Evolutionary conservation across 2,113 vertebrate genomes (phyloP), one percentile per base, ranked within the genome.

Genomic region (Spea bombifrons): DNA sequence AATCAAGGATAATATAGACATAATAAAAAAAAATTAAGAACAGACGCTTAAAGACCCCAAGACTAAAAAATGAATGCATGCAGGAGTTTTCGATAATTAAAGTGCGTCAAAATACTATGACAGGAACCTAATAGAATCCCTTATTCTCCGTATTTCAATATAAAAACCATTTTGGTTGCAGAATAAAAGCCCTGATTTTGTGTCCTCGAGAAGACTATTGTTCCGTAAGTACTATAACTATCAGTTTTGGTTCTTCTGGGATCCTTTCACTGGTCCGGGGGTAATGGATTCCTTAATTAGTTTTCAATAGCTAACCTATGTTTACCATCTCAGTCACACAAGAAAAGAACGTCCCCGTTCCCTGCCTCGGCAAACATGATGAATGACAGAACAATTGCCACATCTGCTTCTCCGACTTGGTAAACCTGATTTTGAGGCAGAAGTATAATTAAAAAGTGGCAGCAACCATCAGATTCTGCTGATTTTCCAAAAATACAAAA

Each of bases 401-500:
- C 76, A 66, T 69, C 76, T 73, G 76, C 69, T 67, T 59, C 52
- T 43, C 48, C 3, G 5, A 47, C 43, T 53, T 73, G 63, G 61
- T 73, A 66, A 63, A 66, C 77, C 77, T 79, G 5, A 4, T 45
- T 5, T 66, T 17, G 6, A 8, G 16, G 66, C 49, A 43, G 67
- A 59, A 57, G 45, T 73, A 9, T 73, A 80, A 80, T 80, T 73
- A 80, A 12, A 48, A 49, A 3, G 9, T 73, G 77, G 73, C 70
- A 66, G 70, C 76, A 55, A 73, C 69, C 49, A 15, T 48, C 3
- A 50, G 3, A 64, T 80, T 66, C 57, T 71, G 8, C 50, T 73
- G 63, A 80, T 73, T 73, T 73, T 73, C 77, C 67, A 80, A 73
- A 80, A 80, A 80, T 73, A 80, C 4, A 53, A 30, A 80, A 49